Percentiles rank a stretch among this genome's conserved stretches.
phyloP scores from a whole-genome alignment of 1,140 invertebrate genomes.

The Drosophila tropicalis region DNA sequence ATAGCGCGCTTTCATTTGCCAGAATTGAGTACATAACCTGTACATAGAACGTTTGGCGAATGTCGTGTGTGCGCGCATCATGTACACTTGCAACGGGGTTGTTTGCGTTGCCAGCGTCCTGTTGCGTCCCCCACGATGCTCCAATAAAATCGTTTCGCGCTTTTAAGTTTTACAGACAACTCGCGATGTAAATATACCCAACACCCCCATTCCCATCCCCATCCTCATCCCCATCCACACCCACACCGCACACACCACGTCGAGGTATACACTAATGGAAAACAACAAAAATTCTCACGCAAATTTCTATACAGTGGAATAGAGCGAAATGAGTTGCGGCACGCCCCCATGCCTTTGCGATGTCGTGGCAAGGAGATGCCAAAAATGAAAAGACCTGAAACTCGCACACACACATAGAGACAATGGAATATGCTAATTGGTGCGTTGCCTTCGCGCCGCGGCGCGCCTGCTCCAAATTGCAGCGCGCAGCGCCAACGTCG shows the following conservation, averaged over 20 bases:
- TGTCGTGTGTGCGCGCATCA: slow-evolving; percentile 70
- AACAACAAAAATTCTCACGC: slow-evolving; percentile 55
- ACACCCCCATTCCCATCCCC: slow-evolving; percentile 20
- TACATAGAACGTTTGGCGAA: slow-evolving; percentile 53
- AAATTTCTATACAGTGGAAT: slow-evolving; percentile 8
- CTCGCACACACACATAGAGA: slow-evolving; percentile 52
- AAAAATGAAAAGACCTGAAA: slow-evolving; percentile 69
- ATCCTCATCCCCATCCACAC: background rate
- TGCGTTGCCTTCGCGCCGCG: slow-evolving; percentile 72
- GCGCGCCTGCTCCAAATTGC: slow-evolving; percentile 75
- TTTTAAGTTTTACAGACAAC: slow-evolving; percentile 78
- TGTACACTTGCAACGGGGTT: slow-evolving; percentile 54
- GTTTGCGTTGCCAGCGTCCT: background rate
- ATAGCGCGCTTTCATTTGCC: slow-evolving; percentile 66
- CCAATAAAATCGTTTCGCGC: slow-evolving; percentile 79
- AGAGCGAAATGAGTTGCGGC: slow-evolving; percentile 68
- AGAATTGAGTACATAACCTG: slow-evolving; percentile 32
- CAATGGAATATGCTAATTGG: slow-evolving; percentile 83
- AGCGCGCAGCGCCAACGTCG: slow-evolving; percentile 49
- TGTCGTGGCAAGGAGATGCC: slow-evolving; percentile 61
- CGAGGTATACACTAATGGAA: slow-evolving; percentile 16
- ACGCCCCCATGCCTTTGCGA: slow-evolving; percentile 64
- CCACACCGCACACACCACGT: slow-evolving; percentile 23
- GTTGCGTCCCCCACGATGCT: slow-evolving; percentile 61
- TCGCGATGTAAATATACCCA: slow-evolving; percentile 73